Evolutionary conservation across 2,888 invertebrate genomes (phyloP).

Genomic region (Protodeltote pygarga): DNA sequence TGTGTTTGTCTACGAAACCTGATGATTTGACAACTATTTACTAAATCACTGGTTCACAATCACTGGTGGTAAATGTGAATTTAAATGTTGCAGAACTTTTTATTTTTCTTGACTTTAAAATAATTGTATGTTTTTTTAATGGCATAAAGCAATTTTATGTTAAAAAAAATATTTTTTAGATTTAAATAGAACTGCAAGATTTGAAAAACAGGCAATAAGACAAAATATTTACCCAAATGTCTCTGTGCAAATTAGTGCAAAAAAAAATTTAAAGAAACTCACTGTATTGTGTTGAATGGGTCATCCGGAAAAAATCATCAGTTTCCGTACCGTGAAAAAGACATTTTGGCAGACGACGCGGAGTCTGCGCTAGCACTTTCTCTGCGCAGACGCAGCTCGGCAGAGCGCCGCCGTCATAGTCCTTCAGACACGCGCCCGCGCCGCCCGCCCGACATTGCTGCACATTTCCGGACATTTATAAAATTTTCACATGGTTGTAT

Average conservation of each 20-base stretch:
- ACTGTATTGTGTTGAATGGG: conserved; percentile 51
- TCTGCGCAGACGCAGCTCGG: conserved; percentile 74
- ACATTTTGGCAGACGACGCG: conserved; percentile 83
- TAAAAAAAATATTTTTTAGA: too few species aligned
- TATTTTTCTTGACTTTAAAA: too few species aligned
- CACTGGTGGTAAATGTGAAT: too few species aligned
- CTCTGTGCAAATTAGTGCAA: conserved; percentile 1
- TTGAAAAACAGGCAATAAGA: conserved; percentile 20
- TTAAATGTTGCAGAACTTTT: too few species aligned
- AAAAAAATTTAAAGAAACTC: conserved; percentile 41
- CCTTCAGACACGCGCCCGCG: conserved; percentile 71
- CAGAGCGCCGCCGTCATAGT: conserved; percentile 68
- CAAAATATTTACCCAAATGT: conserved; percentile 29
- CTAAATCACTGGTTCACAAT: conserved; percentile 6
- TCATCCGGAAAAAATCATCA: conserved; percentile 77
- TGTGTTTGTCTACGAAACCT: conserved; percentile 7
- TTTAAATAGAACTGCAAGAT: background rate
- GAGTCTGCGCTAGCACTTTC: conserved; percentile 85
- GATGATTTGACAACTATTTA: conserved; percentile 17
- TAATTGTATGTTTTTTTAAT: too few species aligned
- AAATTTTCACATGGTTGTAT: conserved; percentile 47
- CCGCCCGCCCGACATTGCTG: conserved; percentile 64
- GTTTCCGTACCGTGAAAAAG: conserved; percentile 81
- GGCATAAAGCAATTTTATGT: too few species aligned
- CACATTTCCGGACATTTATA: conserved; percentile 58